Conservation (phyloP, 2,113 vertebrate genomes). For the Nymphicus hollandicus region DNA sequence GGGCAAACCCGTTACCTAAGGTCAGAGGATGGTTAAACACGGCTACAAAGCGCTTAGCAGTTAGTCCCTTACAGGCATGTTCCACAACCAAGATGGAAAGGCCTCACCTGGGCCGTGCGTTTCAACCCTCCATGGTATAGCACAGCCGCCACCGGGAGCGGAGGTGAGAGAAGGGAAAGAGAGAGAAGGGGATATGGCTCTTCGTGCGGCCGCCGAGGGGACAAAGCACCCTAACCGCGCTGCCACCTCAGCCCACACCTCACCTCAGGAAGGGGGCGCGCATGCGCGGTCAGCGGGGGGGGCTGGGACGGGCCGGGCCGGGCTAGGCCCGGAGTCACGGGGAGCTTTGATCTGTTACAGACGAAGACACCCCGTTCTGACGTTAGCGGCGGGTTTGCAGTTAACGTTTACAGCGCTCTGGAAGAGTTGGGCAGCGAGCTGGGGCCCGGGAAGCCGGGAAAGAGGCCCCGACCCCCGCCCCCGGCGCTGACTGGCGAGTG, state of each 20-base stretch:
- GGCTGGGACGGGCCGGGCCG: no score
- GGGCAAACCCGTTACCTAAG: fast-evolving
- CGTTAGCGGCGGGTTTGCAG: neutral
- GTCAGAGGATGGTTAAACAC: fast-evolving
- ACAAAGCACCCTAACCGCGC: neutral
- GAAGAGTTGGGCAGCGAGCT: neutral
- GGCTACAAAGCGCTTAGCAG: no score
- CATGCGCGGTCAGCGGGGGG: neutral
- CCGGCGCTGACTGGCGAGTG: fast-evolving
- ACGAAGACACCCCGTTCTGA: neutral
- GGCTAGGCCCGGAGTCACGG: no score
- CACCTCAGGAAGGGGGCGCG: no score
- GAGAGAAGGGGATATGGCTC: neutral
- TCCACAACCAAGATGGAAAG: fast-evolving
- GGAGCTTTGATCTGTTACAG: neutral
- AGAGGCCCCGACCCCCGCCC: fast-evolving
- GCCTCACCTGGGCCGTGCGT: neutral
- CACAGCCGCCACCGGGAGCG: neutral
- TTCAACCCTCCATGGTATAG: neutral
- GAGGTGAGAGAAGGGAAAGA: neutral
- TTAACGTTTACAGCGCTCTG: neutral
- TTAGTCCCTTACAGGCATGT: fast-evolving
- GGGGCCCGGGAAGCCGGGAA: fast-evolving
- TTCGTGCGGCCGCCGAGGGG: neutral
- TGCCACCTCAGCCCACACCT: neutral